Evolutionary conservation across 2,888 invertebrate genomes (phyloP), one percentile per base, ranked within the genome.

Genomic region (Dryadula phaetusa): DNA sequence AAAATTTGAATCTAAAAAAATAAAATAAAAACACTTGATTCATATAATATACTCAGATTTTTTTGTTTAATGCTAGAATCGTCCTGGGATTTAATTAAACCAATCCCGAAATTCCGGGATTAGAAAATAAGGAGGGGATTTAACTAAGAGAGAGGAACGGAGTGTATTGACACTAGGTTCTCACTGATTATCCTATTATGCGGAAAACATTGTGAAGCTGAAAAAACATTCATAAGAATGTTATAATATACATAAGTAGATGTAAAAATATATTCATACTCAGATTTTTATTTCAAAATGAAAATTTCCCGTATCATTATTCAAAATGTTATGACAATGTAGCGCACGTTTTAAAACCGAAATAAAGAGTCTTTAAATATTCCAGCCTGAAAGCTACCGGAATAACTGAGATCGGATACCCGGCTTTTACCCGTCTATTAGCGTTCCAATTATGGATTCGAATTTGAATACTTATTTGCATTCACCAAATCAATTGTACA

Each of bases 321-420:
- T 47, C 16, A 46, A 37, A 64, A 64, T 64, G 46, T 46, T 64
- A 54, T 54, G 63, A 64, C 44, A 54, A 44, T 64, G 44, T 64
- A 53, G 64, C n/a, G 8, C 32, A 18, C 14, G 18, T 53, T 62
- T 60, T 58, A 52, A 58, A 63, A 53, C 34, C 53, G 25, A 66
- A 69, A 70, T 64, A 67, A 56, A 61, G 62, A 64, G 69, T 73
- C 76, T 79, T 82, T 80, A 81, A 84, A 84, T 83, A 82, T 78
- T 77, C 71, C 77, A 77, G 78, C 75, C 83, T 85, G 79, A 85
- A 85, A 84, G 85, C 84, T 81, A 75, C 82, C 76, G 71, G 82
- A 85, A 85, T 85, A 84, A 74, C 73, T 69, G 76, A 61, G 63
- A 80, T 79, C 64, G 66, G 71, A 64, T 71, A 67, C 68, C 66